Conservation (phyloP, 2,113 vertebrate genomes). For the Rhabdomys dilectus region DNA sequence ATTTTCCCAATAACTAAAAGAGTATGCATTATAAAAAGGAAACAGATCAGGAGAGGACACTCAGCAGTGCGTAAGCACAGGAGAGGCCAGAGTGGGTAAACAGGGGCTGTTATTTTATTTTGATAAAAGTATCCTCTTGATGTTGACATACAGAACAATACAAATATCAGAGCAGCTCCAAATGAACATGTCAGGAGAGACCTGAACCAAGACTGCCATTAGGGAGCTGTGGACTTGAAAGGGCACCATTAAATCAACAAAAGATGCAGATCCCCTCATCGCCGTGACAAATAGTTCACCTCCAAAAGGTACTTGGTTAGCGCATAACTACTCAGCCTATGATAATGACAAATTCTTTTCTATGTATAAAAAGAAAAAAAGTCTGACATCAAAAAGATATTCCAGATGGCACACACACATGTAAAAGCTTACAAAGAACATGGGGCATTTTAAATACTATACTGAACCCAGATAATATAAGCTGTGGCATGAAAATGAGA, state of each 20-base stretch:
- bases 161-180: neutral
- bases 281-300: neutral
- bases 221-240: neutral
- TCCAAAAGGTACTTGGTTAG: neutral
- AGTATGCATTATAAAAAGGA: constrained; percentile 51
- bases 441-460: neutral
- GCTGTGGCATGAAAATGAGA: neutral
- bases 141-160: neutral
- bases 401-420: neutral
- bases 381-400: neutral
- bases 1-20: constrained; percentile 65
- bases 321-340: neutral
- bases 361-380: neutral
- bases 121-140: neutral
- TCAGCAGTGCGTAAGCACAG: neutral
- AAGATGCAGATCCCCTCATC: neutral
- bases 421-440: neutral
- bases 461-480: neutral
- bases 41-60: neutral
- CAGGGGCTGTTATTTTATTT: neutral
- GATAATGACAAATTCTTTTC: neutral
- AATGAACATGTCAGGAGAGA: neutral
- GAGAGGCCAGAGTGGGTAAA: neutral
- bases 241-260: neutral
- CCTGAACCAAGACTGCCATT: neutral